Evolutionary conservation across 1,140 invertebrate genomes (phyloP), one percentile per base, ranked within the genome.

Genomic region (Lerema accius): DNA sequence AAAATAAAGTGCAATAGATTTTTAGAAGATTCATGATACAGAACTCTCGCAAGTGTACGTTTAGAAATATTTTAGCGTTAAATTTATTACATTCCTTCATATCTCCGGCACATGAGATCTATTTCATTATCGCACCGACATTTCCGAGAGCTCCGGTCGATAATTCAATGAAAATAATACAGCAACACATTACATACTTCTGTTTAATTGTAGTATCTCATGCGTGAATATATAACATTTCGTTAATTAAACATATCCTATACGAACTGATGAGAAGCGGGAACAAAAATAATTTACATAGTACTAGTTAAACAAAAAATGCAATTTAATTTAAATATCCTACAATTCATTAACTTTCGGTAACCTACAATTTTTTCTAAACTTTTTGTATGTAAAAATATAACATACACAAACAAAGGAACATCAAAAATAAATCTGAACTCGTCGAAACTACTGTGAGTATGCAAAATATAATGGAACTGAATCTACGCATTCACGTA

Each of bases 361-460:
- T 46, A n/a, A 46, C 17, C 43, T 23, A 56, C 13, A 16, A 56
- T 28, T 28, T 32, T 39, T 56, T 23, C 28, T 43, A n/a, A 17
- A 39, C n/a, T 9, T 11, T 11, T 14, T 32, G 40, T 45, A 56
- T 32, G 53, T 26, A 17, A 56, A 42, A 46, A 42, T 59, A 49
- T 45, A 55, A 40, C 16, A 35, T 32, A 63, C 67, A 67, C 67
- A 65, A 61, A 61, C 43, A 39, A 58, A 75, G 69, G 67, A 69
- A 67, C 65, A 71, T 68, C 35, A 65, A 69, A 63, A 63, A 68
- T 72, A 53, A 26, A 46, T 49, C 42, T 15, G 58, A 26, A 67
- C 7, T 58, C 50, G 42, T 48, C 53, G 58, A 23, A 56, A 14
- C 19, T 51, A 55, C 35, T 53, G 17, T 53, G 43, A 56, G 53